Percentiles rank a stretch among this genome's conserved stretches.
These are phyloP conservation scores for Pemphigus obesinymphae DNA, from an alignment of 1,140 invertebrate species.

Conservation along the genomic window DNA sequence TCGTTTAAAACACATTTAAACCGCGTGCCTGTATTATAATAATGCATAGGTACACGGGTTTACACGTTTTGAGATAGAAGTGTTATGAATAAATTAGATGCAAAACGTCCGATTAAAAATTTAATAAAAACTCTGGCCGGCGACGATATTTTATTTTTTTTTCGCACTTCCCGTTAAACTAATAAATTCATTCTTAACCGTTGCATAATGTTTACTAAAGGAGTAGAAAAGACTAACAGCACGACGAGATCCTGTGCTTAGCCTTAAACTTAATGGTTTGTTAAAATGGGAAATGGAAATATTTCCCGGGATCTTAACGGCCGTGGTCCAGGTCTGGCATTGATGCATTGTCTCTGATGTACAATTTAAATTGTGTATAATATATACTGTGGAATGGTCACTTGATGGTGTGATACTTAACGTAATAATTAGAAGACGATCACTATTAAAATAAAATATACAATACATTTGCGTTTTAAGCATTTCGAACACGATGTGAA, in stretches of 20 bases:
- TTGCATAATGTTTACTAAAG: neutral
- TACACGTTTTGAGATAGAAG: neutral
- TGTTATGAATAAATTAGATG: neutral
- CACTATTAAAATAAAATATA: neutral
- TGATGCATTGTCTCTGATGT: neutral
- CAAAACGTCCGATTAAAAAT: neutral
- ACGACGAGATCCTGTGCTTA: neutral
- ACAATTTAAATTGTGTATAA: neutral
- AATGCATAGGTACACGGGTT: too few relatives aligned
- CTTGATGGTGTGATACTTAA: neutral
- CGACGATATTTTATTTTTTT: neutral
- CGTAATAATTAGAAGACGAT: neutral
- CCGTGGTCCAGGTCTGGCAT: neutral
- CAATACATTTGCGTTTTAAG: neutral
- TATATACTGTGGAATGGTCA: neutral
- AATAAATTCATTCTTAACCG: neutral
- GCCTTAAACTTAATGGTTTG: neutral
- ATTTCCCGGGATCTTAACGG: slow-evolving; percentile 14
- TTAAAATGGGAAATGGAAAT: slow-evolving; percentile 11
- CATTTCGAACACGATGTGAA: too few relatives aligned
- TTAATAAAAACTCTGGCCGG: neutral
- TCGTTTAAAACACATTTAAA: neutral
- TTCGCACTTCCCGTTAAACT: neutral
- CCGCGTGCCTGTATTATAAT: neutral
- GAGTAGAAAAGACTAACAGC: neutral